Evolutionary conservation across 2,797 vertebrate species (phyloP), one percentile per base, ranked within the genome.

Genomic region (Poeciliopsis gracilis): DNA sequence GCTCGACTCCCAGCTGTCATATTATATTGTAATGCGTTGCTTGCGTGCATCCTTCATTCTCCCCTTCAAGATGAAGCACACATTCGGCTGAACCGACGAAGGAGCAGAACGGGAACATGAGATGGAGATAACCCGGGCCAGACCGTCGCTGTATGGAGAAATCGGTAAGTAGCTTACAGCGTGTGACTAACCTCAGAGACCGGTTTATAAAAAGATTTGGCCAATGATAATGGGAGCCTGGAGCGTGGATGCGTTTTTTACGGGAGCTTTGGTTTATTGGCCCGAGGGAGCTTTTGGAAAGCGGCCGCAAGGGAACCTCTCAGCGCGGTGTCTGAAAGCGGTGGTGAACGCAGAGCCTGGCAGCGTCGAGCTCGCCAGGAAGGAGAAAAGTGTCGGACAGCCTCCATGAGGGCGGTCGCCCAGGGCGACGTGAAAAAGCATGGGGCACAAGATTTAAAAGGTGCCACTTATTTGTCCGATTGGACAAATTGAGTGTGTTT

Each of bases 81-180:
- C 0, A 10, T 59, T 30, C 8, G 66, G 76, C 71, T 89, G 77
- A 91, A 70, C 57, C 41, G 25, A 4, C 10, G 73, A 57, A 57
- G 76, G 59, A 69, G 77, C 45, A 70, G 72, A 77, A 73, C 82
- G 77, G 72, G 86, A 89, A 79, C 82, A 92, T 90, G 90, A 88
- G 77, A 96, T 96, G 95, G 94, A 96, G 80, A 88, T 93, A 53
- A 93, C 92, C 73, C 90, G 93, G 82, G 23, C 88, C 83, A 94
- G 91, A 79, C 94, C 95, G 80, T 96, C 96, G 76, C 91, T 96
- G 88, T 96, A 94, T 87, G 95, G 95, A 76, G 96, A 96, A 88
- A 95, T 96, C 75, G 96, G 95, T 96, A 93, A 95, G 94, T 74
- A 91, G 92, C 91, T 94, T 93, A 94, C 46, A 77, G 71, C n/a